A percentile compares a stretch with the other conserved stretches of the same genome.
phyloP scores from a whole-genome alignment of 2,797 vertebrate species.

The Aphelocoma californica region DNA sequence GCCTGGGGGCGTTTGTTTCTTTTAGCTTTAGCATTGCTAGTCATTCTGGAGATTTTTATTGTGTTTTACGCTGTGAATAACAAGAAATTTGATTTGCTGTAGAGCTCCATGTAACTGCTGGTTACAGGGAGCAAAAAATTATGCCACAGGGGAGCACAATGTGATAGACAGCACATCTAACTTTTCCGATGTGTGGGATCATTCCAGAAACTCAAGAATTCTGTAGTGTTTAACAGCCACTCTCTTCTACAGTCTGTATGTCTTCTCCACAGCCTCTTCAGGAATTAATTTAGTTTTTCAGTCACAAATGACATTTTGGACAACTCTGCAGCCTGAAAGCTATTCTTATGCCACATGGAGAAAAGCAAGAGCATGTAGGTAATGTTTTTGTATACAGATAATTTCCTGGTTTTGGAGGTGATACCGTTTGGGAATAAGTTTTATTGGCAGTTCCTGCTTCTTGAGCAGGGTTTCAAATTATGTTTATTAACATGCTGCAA shows the following conservation, averaged over 20 bases:
- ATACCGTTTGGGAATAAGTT: not conserved
- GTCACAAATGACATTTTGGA: not conserved
- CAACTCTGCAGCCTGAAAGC: not conserved
- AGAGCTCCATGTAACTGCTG: not conserved
- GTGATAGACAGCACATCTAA: not conserved
- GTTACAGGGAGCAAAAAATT: not conserved
- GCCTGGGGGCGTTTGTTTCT: constrained; percentile 21
- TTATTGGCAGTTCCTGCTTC: not conserved
- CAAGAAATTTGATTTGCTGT: not conserved
- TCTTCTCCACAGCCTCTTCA: not conserved
- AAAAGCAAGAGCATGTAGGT: not conserved
- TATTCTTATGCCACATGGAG: not conserved
- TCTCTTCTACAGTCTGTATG: not conserved
- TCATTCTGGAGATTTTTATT: not conserved
- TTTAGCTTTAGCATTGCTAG: not conserved
- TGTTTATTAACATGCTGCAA: not conserved
- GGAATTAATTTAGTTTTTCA: not conserved
- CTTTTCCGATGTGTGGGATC: not conserved
- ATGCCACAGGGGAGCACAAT: not conserved
- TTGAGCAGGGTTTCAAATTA: not conserved
- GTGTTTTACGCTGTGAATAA: constrained; percentile 4
- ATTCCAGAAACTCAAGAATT: not conserved
- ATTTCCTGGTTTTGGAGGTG: not conserved
- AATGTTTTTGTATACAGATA: not conserved
- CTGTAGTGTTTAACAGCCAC: not conserved